Evolutionary conservation across 2,888 invertebrate species (phyloP), one percentile per base, ranked within the genome.

Genomic region (Nemapogon koenigi): DNA sequence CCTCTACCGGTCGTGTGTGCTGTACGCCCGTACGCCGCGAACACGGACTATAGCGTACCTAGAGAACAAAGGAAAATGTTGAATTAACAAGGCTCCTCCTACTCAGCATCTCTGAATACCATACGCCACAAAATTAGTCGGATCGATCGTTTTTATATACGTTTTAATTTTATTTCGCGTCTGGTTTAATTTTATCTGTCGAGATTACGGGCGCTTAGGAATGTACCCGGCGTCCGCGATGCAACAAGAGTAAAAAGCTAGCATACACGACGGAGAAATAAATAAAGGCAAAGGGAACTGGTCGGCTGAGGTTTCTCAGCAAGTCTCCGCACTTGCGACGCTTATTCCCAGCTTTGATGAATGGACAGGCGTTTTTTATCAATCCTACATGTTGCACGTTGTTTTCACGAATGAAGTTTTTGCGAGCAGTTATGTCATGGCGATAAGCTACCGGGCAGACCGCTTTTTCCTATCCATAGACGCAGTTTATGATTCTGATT

Each of bases 161-260:
- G 63, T 75, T 76, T 76, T 76, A 72, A 75, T 76, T 76, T 78
- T 75, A 66, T 76, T 78, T 71, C 67, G 67, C 70, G 78, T 78
- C 78, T 78, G 75, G 72, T 71, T 75, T 75, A 76, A 78, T 75
- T 76, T 78, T 75, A 75, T 75, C 73, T 64, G 75, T 70, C 69
- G 66, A 68, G 75, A 75, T 76, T 75, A 75, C 76, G 68, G 42
- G 40, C 37, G 67, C 73, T 72, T 70, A 73, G 78, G 78, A 78
- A 78, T 78, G 75, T 72, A 70, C 65, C n/a, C 69, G 62, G 60
- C 67, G 66, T 54, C 49, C 53, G 48, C 40, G 55, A 16, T 17
- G 62, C 70, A 75, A 75, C 61, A 73, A 66, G 70, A 71, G 52
- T 61, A 76, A 75, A 72, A 73, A 69, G 59, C 54, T 52, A 53